These are phyloP conservation scores for Andrena dorsata DNA, from an alignment of 2,888 invertebrate genomes.

Conservation along the genomic window DNA sequence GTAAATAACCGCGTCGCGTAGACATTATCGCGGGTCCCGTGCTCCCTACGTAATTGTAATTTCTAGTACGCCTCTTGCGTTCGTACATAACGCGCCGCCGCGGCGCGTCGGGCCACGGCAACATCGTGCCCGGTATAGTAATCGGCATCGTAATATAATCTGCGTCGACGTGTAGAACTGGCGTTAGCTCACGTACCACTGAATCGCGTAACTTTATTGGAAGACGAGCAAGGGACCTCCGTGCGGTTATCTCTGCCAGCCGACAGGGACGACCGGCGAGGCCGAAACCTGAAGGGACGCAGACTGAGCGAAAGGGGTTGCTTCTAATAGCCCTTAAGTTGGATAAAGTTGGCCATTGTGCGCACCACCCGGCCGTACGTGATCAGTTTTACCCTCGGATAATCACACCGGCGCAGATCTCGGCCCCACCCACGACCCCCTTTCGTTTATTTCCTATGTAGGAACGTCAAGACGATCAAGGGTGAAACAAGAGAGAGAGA, in stretches of 20 bases:
- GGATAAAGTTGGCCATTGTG: conserved; percentile 74
- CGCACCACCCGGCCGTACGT: conserved; percentile 72
- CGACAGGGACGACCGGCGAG: conserved; percentile 56
- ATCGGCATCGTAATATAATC: conserved; percentile 71
- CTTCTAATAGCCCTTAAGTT: conserved; percentile 74
- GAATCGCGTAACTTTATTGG: conserved; percentile 74
- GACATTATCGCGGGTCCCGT: conserved; percentile 52
- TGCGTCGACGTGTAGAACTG: conserved; percentile 63
- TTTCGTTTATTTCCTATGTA: conserved; percentile 58
- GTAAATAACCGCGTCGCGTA: conserved; percentile 58
- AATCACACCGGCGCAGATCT: conserved; percentile 66
- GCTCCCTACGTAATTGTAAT: conserved; percentile 61
- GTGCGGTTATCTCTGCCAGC: conserved; percentile 66
- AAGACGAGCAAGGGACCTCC: conserved; percentile 65
- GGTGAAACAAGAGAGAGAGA: conserved; percentile 25
- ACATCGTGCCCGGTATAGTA: conserved; percentile 68
- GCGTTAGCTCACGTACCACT: conserved; percentile 67
- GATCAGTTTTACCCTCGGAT: conserved; percentile 75
- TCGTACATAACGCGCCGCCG: conserved; percentile 39
- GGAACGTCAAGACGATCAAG: conserved; percentile 41
- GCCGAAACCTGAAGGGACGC: conserved; percentile 68
- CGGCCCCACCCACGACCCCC: conserved; percentile 31
- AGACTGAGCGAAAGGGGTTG: conserved; percentile 71
- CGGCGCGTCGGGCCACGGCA: conserved; percentile 3
- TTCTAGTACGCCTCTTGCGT: conserved; percentile 56